Conservation (phyloP, 1,140 invertebrate species). For the Phymastichus coffea region DNA sequence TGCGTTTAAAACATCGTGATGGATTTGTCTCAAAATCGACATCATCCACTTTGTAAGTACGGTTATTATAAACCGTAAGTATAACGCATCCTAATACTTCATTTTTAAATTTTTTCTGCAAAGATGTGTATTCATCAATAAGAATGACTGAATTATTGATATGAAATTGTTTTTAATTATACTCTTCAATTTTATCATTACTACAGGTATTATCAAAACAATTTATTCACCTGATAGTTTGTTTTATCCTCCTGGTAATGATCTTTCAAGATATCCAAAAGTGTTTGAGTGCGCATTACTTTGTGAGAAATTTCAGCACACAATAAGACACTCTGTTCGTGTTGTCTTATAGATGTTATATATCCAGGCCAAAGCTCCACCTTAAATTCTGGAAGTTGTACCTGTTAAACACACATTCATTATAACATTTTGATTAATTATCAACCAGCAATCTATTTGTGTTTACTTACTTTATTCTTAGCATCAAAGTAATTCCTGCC, state of each 20-base stretch:
- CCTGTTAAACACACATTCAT: too few relatives aligned
- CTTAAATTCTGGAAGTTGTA: conserved; percentile 52
- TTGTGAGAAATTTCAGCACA: conserved; percentile 77
- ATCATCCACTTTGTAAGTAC: conserved; percentile 78
- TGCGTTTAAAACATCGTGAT: conserved; percentile 65
- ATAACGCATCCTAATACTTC: conserved; percentile 61
- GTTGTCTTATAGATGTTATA: conserved; percentile 75
- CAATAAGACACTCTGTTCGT: conserved; percentile 71
- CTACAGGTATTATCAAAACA: too few relatives aligned
- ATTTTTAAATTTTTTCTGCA: conserved; percentile 50
- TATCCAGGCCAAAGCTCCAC: conserved; percentile 77
- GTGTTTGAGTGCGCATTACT: conserved; percentile 64
- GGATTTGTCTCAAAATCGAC: conserved; percentile 75
- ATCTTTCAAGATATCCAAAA: conserved; percentile 61
- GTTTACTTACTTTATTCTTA: too few relatives aligned
- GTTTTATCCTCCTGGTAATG: too few relatives aligned
- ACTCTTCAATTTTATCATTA: too few relatives aligned
- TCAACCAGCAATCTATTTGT: too few relatives aligned
- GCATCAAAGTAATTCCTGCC: conserved; percentile 80
- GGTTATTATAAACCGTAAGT: conserved; percentile 73
- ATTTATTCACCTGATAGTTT: too few relatives aligned
- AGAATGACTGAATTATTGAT: too few relatives aligned
- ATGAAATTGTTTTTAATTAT: too few relatives aligned
- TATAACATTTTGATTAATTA: too few relatives aligned
- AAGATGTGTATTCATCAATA: too few relatives aligned